Evolutionary conservation across 2,113 vertebrate species (phyloP).

Genomic region (Laticauda colubrina): DNA sequence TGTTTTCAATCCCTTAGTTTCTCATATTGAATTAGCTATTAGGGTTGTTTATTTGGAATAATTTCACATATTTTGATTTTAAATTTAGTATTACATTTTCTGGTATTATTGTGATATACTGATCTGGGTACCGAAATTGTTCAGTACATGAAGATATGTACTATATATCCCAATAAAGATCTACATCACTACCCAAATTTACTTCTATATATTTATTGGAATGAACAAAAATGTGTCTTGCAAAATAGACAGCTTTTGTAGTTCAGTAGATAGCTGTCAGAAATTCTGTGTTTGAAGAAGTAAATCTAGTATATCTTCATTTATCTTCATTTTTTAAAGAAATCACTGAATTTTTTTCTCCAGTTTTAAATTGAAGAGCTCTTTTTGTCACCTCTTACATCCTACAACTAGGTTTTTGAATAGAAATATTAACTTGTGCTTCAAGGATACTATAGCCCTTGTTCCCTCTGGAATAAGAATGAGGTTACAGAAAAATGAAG

Average conservation of each 20-base stretch:
- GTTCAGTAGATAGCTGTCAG: neutral
- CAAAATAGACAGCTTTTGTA: accelerated
- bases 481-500: neutral
- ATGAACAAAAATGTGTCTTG: neutral
- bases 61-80: neutral
- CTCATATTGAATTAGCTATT: neutral
- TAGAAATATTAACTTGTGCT: constrained; percentile 7
- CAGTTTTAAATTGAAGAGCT: neutral
- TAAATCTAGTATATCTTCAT: neutral
- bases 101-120: neutral
- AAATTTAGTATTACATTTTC: neutral
- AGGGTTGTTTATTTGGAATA: neutral
- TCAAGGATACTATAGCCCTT: neutral
- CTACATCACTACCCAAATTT: neutral
- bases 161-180: neutral
- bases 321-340: neutral
- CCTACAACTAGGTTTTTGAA: neutral
- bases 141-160: neutral
- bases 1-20: neutral
- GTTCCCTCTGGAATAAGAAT: neutral
- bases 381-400: neutral
- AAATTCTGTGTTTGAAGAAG: neutral
- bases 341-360: accelerated
- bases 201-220: neutral
- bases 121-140: neutral